These are phyloP conservation scores for Pachypanchax playfairii DNA, from an alignment of 2,113 vertebrate species.

Conservation along the genomic window DNA sequence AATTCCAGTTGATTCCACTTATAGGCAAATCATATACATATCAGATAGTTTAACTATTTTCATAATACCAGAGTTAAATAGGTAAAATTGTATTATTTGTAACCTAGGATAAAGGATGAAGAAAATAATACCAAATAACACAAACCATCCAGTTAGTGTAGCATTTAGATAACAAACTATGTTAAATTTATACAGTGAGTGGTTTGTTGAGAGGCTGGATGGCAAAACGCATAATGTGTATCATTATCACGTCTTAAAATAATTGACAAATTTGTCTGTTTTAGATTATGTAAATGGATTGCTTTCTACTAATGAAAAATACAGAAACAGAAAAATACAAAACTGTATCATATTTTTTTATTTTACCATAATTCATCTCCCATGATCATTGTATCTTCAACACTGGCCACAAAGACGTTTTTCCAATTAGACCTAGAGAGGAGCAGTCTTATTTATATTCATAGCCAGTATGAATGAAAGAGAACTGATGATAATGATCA, in stretches of 20 bases:
- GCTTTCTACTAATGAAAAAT: slow-evolving; percentile 59
- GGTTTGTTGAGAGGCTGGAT: slow-evolving; percentile 16
- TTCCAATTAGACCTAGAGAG: slow-evolving; percentile 59
- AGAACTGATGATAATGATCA: slow-evolving; percentile 69
- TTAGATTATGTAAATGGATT: too few species aligned
- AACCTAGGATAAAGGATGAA: too few species aligned
- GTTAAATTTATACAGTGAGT: slow-evolving; percentile 9
- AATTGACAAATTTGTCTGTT: too few species aligned
- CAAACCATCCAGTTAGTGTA: neutral
- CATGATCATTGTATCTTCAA: slow-evolving; percentile 41
- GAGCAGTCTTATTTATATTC: slow-evolving; percentile 67
- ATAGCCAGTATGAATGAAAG: slow-evolving; percentile 68
- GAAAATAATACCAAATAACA: neutral
- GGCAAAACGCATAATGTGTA: slow-evolving; percentile 47
- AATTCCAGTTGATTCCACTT: too few species aligned
- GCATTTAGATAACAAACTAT: neutral
- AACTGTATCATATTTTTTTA: slow-evolving; percentile 10
- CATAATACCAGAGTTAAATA: too few species aligned
- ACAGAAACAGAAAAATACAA: slow-evolving; percentile 49
- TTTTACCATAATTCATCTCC: slow-evolving; percentile 14
- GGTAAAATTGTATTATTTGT: too few species aligned
- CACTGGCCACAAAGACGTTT: slow-evolving; percentile 56
- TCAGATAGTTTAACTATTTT: too few species aligned
- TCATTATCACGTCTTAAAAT: too few species aligned
- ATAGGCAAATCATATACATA: too few species aligned